A percentile compares a stretch with the other conserved stretches of the same genome.
Conservation (phyloP, 2,113 vertebrate genomes). For the Pycnonotus jocosus region DNA sequence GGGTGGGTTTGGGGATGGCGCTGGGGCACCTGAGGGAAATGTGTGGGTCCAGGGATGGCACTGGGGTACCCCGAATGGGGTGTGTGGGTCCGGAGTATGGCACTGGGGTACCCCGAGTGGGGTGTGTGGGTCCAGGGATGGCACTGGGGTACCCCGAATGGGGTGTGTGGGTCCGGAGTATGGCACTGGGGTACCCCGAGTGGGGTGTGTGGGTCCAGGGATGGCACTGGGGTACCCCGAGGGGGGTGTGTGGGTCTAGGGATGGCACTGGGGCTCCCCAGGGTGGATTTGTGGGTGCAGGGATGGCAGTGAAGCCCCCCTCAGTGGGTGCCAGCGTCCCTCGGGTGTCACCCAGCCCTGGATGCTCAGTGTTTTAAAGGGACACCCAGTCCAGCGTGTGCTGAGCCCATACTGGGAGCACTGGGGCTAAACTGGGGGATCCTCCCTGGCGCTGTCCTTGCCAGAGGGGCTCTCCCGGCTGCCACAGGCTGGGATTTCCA, state of each 20-base stretch:
- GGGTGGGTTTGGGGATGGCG: too few relatives aligned
- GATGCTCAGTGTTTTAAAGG: fast-evolving
- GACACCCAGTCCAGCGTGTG: neutral
- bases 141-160: neutral
- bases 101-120: neutral
- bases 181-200: neutral
- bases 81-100: neutral
- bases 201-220: fast-evolving
- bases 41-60: too few relatives aligned
- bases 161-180: neutral
- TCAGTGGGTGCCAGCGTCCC: neutral
- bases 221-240: fast-evolving
- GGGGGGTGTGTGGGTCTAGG: fast-evolving
- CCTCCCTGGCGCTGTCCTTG: fast-evolving
- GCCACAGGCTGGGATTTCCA: neutral
- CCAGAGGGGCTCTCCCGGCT: neutral
- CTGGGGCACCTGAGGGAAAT: too few relatives aligned
- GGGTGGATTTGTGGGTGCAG: fast-evolving
- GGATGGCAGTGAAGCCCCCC: fast-evolving
- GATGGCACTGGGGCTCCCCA: fast-evolving
- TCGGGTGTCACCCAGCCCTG: neutral
- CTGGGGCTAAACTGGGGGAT: neutral
- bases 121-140: neutral
- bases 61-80: too few relatives aligned
- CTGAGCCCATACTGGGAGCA: neutral